These are phyloP conservation scores for Ostrea denselamellosa DNA, from an alignment of 1,140 invertebrate species.

Conservation along the genomic window DNA sequence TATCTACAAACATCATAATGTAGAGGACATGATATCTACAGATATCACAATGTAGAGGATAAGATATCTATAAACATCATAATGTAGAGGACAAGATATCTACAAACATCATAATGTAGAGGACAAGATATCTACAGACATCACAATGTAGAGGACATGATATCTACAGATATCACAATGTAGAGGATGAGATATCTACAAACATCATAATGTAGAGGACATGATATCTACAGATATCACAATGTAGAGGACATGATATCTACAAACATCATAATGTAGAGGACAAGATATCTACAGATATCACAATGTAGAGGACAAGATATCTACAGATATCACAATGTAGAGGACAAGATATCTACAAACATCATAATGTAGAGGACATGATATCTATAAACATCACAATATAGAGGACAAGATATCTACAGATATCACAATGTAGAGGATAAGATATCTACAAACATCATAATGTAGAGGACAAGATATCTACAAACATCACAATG, in stretches of 20 bases:
- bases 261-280: neutral
- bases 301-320: slow-evolving; percentile 84
- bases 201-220: neutral
- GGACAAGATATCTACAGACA: slow-evolving; percentile 84
- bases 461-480: neutral
- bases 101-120: slow-evolving; percentile 79
- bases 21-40: no score
- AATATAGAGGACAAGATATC: no score
- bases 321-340: slow-evolving; percentile 60
- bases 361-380: slow-evolving; percentile 83
- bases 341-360: no score
- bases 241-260: slow-evolving; percentile 84
- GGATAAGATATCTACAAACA: slow-evolving; percentile 82
- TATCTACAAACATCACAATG: slow-evolving; percentile 71
- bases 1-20: neutral
- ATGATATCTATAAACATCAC: slow-evolving; percentile 77
- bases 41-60: slow-evolving; percentile 83
- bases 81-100: no score
- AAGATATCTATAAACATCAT: slow-evolving; percentile 76
- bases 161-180: slow-evolving; percentile 75
- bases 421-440: slow-evolving; percentile 79
- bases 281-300: no score
- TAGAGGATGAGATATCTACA: slow-evolving; percentile 83
- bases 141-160: neutral
- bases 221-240: no score